These are phyloP conservation scores for Moxostoma hubbsi DNA, from an alignment of 2,797 vertebrate genomes.

Conservation along the genomic window DNA sequence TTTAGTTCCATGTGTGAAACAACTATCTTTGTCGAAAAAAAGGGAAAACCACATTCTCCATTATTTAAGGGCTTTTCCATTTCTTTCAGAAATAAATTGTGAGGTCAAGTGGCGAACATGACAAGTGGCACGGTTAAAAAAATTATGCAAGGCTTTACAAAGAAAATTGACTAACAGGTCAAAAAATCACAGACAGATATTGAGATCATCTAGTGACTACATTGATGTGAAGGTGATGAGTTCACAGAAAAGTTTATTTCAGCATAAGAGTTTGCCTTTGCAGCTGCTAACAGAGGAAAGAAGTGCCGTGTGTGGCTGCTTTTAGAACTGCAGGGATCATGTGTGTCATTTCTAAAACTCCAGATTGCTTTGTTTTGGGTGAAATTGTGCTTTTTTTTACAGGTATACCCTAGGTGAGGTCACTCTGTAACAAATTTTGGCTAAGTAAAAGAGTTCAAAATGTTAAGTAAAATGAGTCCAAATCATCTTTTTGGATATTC, in stretches of 20 bases:
- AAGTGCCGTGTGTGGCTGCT: conserved; percentile 24
- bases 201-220: not conserved
- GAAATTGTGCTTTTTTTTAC: conserved; percentile 51
- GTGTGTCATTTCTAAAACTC: conserved; percentile 10
- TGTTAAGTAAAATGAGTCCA: not conserved
- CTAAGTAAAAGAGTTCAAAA: conserved; percentile 12
- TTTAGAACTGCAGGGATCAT: conserved; percentile 27
- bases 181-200: not conserved
- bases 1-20: conserved; percentile 61
- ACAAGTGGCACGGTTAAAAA: not conserved
- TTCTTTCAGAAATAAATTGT: conserved; percentile 23
- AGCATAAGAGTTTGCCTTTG: not conserved
- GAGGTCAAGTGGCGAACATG: conserved; percentile 54
- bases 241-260: not conserved
- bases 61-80: conserved; percentile 34
- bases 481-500: not conserved
- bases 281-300: not conserved
- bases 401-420: conserved; percentile 12
- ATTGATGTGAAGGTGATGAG: not conserved
- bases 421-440: conserved; percentile 14
- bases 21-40: conserved; percentile 50
- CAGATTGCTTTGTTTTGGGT: conserved; percentile 21
- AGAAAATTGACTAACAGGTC: conserved; percentile 12
- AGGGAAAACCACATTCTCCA: conserved; percentile 28
- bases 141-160: conserved; percentile 14